Conservation (phyloP, 2,797 vertebrate genomes). For the Eidolon dupreanum region DNA sequence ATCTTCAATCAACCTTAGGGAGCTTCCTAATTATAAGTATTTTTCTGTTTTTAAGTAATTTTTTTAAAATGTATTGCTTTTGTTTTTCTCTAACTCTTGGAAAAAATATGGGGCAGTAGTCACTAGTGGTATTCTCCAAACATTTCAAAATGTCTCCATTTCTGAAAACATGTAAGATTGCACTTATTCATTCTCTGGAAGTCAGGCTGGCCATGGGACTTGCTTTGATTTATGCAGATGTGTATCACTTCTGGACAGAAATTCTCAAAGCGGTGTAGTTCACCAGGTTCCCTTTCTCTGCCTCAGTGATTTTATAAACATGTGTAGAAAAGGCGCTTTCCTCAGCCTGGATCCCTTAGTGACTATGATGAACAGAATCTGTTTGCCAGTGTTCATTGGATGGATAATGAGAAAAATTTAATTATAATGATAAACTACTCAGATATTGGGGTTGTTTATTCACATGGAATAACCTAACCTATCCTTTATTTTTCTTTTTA, state of each 20-base stretch:
- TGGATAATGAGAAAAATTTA: neutral
- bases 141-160: neutral
- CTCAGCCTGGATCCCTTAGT: neutral
- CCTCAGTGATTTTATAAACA: neutral
- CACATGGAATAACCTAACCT: neutral
- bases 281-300: neutral
- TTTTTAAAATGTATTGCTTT: slow-evolving; percentile 28
- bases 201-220: neutral
- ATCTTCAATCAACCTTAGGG: neutral
- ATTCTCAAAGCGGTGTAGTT: neutral
- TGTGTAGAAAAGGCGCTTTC: neutral
- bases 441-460: neutral
- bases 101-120: neutral
- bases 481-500: neutral
- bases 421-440: neutral
- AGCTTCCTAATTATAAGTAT: neutral
- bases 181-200: neutral
- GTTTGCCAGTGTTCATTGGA: neutral
- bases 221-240: neutral
- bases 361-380: neutral
- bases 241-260: neutral
- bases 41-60: neutral
- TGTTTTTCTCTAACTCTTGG: neutral
- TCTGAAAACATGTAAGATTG: neutral
- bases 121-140: neutral